Evolutionary conservation across 30 jellyfish, hydroid and myxozoan genomes (phyloP).

Genomic region (Pseudorhiza aurosa): DNA sequence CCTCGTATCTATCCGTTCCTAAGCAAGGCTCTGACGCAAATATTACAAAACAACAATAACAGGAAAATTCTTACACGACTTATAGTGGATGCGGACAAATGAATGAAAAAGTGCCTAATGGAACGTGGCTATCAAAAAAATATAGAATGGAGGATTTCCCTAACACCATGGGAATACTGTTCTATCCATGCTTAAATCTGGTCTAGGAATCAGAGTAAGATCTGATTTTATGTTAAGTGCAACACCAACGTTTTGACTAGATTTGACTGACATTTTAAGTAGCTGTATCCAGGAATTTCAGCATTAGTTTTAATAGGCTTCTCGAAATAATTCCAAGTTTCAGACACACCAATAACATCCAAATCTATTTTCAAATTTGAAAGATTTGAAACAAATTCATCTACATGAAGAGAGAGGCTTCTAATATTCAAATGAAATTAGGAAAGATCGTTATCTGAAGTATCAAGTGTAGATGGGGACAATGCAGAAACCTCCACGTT

Average conservation of each 20-base stretch:
- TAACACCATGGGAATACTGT: not conserved
- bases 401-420: conserved; percentile 8
- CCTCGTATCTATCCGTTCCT: too few relatives aligned
- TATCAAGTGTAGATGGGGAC: not conserved
- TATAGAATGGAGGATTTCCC: too few relatives aligned
- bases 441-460: not conserved
- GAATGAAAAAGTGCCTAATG: too few relatives aligned
- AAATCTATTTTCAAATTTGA: conserved; percentile 2
- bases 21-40: too few relatives aligned
- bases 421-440: conserved; percentile 33
- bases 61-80: too few relatives aligned
- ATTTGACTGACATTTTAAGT: not conserved
- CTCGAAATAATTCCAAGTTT: conserved; percentile 19
- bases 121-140: too few relatives aligned
- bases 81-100: too few relatives aligned
- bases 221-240: not conserved
- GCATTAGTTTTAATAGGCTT: not conserved
- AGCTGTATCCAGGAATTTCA: conserved; percentile 2
- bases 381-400: not conserved
- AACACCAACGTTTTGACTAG: too few relatives aligned
- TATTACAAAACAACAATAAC: too few relatives aligned
- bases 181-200: not conserved
- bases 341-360: conserved; percentile 11
- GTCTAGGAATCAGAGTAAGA: not conserved
- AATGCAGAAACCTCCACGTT: too few relatives aligned